Evolutionary conservation across 2,888 invertebrate species (phyloP), one percentile per base, ranked within the genome.

Genomic region (Drepanosiphum platanoidis): DNA sequence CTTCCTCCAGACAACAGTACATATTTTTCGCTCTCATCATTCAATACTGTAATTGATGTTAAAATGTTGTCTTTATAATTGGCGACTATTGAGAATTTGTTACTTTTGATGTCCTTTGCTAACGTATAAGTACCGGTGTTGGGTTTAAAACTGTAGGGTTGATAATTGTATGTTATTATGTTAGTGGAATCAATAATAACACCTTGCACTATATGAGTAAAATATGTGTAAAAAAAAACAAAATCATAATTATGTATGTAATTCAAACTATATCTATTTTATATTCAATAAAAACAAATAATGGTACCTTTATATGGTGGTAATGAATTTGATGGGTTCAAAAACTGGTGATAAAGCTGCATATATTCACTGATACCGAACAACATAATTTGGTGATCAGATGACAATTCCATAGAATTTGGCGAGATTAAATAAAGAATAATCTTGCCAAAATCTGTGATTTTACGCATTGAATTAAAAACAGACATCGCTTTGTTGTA

Each of bases 21-120:
- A 1, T 74, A 83, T 46, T 11, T 66, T 27, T 75, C 64, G 4
- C 34, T 22, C 13, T 83, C 34, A 42, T 61, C 30, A 3, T 1
- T 52, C 0, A 22, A 52, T 15, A 80, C 46, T 22, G 74, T 34
- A 46, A 83, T 30, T 9, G 66, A 83, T 46, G 30, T 70, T 46
- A 83, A 71, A 66, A 30, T 15, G 9, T 75, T 75, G 7, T 75
- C 4, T 1, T 92, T 91, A 81, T 95, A 92, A 88, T 94, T 94
- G 15, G 94, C 92, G 80, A 94, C 91, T 15, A 97, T 91, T 0
- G 95, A 94, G 91, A 98, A 97, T 91, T 96, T 96, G 87, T 95
- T 93, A 89, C 97, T 94, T 27, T 94, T 92, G 88, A 94, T 93
- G 90, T 98, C 97, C 88, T 95, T 94, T 0, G 94, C 94, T 9